phyloP scores from a whole-genome alignment of 1,140 invertebrate species.

The Nasonia giraulti region DNA sequence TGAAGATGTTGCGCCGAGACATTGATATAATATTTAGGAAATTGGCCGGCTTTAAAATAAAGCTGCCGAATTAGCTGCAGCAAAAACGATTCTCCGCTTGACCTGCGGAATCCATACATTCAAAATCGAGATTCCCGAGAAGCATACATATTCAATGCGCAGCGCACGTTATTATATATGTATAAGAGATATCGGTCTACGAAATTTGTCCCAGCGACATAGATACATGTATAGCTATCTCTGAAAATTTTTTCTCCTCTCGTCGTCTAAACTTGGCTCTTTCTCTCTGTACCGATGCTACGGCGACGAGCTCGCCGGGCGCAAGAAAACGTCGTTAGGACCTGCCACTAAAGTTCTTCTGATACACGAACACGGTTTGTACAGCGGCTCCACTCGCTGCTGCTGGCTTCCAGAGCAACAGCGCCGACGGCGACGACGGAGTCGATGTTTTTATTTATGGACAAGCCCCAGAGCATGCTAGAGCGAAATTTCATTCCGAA shows the following conservation, averaged over 20 bases:
- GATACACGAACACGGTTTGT: slow-evolving; percentile 8
- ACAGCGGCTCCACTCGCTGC: not conserved
- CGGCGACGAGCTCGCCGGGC: not conserved
- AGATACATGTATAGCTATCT: not conserved
- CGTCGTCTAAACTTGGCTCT: slow-evolving; percentile 40
- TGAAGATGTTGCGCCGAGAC: slow-evolving; percentile 3
- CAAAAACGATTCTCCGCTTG: too few relatives aligned
- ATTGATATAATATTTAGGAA: slow-evolving; percentile 34
- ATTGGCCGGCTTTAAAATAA: not conserved
- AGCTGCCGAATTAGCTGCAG: too few relatives aligned
- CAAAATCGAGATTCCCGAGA: too few relatives aligned
- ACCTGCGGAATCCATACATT: too few relatives aligned
- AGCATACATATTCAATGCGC: not conserved
- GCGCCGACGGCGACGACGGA: slow-evolving; percentile 2
- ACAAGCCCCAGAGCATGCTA: slow-evolving; percentile 22
- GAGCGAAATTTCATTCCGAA: slow-evolving; percentile 44
- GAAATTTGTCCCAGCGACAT: slow-evolving; percentile 9
- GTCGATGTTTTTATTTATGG: slow-evolving; percentile 49
- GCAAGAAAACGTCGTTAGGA: slow-evolving; percentile 51
- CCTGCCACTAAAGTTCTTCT: slow-evolving; percentile 43
- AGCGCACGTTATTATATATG: not conserved
- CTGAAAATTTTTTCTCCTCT: slow-evolving; percentile 50
- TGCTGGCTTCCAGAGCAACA: slow-evolving; percentile 1
- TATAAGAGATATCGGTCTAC: not conserved
- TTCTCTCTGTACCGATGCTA: not conserved